phyloP scores from a whole-genome alignment of 2,797 vertebrate species.

The Pelochelys cantorii region DNA sequence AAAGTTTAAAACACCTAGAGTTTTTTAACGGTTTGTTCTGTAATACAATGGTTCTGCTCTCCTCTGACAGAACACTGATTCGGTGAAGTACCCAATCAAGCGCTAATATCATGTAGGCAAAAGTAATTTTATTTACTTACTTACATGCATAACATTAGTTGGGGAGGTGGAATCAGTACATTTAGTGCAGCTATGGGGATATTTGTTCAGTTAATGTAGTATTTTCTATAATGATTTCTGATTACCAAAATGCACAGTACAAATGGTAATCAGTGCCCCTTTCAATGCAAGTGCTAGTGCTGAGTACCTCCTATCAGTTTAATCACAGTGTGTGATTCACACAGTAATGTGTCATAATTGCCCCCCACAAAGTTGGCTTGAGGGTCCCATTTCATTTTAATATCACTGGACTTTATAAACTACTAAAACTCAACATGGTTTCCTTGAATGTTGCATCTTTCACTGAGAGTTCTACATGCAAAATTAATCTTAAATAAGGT shows the following conservation, averaged over 20 bases:
- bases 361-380: constrained; percentile 76
- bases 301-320: constrained; percentile 81
- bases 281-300: constrained; percentile 77
- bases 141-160: constrained; percentile 34
- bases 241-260: constrained; percentile 81
- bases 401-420: constrained; percentile 74
- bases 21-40: constrained; percentile 28
- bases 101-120: constrained; percentile 19
- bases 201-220: constrained; percentile 77
- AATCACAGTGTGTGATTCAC: constrained; percentile 81
- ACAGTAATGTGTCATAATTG: constrained; percentile 80
- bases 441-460: constrained; percentile 63
- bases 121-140: constrained; percentile 55
- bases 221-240: constrained; percentile 81
- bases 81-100: constrained; percentile 21
- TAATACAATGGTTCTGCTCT: not conserved
- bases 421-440: constrained; percentile 64
- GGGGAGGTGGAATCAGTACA: constrained; percentile 14
- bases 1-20: constrained; percentile 43
- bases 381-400: constrained; percentile 76
- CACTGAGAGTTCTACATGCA: constrained; percentile 52
- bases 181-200: constrained; percentile 71
- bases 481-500: constrained; percentile 68
- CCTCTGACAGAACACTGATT: constrained; percentile 28
- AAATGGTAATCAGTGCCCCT: constrained; percentile 81